Evolutionary conservation across 2,888 invertebrate genomes (phyloP).

Genomic region (Ichneumoninae sp.): DNA sequence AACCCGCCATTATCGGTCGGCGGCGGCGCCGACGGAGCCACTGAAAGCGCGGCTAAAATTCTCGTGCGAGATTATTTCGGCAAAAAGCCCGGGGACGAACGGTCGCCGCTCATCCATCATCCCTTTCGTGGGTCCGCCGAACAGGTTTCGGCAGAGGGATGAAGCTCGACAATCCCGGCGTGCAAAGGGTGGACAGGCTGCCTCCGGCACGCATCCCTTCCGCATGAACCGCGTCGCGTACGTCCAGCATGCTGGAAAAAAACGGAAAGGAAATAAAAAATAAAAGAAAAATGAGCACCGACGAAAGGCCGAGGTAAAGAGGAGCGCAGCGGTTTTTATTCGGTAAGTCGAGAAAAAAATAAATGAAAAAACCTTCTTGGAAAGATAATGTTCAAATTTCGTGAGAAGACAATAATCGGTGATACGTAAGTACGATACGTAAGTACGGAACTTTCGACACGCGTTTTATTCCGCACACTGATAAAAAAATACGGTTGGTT

Average conservation of each 20-base stretch:
- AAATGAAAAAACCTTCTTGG: no score
- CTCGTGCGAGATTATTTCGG: conserved; percentile 77
- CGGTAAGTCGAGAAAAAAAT: no score
- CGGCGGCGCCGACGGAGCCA: background rate
- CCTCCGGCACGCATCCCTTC: conserved; percentile 31
- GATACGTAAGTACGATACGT: no score
- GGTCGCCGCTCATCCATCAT: conserved; percentile 67
- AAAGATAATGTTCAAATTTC: no score
- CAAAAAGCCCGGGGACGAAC: conserved; percentile 71
- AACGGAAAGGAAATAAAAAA: background rate
- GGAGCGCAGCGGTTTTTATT: no score
- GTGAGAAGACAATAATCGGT: no score
- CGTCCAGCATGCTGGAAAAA: conserved; percentile 21
- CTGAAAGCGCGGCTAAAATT: conserved; percentile 74
- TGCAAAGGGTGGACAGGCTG: conserved; percentile 41
- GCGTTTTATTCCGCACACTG: no score
- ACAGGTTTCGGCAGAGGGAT: conserved; percentile 29
- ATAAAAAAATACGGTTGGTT: no score
- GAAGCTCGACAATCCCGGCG: conserved; percentile 49
- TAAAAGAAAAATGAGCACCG: background rate
- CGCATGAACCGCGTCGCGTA: conserved; percentile 17
- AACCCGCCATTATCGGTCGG: conserved; percentile 73
- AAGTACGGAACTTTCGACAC: no score
- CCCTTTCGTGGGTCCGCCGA: conserved; percentile 52
- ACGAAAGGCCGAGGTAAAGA: no score